phyloP scores from a whole-genome alignment of 2,113 vertebrate genomes.

The Gasterosteus aculeatus region DNA sequence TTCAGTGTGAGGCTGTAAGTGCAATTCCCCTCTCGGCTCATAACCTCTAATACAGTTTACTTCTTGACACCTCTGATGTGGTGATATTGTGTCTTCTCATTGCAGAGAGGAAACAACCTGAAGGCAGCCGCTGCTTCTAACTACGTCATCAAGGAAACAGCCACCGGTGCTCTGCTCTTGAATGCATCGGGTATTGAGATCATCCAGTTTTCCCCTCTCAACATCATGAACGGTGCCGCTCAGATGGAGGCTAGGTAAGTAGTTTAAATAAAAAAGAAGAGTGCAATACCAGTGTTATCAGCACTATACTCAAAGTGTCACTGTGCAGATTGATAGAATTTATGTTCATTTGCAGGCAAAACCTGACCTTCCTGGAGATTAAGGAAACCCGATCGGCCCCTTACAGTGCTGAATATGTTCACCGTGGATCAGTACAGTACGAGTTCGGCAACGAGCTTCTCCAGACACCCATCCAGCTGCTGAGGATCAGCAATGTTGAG shows the following conservation, averaged over 20 bases:
- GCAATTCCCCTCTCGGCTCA: background rate
- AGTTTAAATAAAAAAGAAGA: background rate
- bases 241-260: conserved; percentile 84
- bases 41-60: background rate
- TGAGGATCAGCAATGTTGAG: conserved; percentile 78
- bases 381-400: conserved; percentile 36
- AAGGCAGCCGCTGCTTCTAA: conserved; percentile 76
- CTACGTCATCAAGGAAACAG: conserved; percentile 81
- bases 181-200: conserved; percentile 79
- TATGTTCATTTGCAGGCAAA: conserved; percentile 74
- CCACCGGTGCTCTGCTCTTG: conserved; percentile 73
- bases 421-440: conserved; percentile 79
- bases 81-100: conserved; percentile 22
- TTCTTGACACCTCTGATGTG: background rate
- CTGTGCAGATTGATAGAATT: background rate
- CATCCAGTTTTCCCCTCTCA: conserved; percentile 82
- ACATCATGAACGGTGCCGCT: conserved; percentile 80
- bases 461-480: conserved; percentile 82
- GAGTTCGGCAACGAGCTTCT: conserved; percentile 74
- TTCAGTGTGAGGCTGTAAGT: conserved; percentile 74
- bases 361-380: conserved; percentile 75
- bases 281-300: background rate
- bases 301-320: background rate
- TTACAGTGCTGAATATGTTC: conserved; percentile 58
- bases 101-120: conserved; percentile 78